Evolutionary conservation across 2,113 vertebrate genomes (phyloP).

Genomic region (Albula glossodonta): DNA sequence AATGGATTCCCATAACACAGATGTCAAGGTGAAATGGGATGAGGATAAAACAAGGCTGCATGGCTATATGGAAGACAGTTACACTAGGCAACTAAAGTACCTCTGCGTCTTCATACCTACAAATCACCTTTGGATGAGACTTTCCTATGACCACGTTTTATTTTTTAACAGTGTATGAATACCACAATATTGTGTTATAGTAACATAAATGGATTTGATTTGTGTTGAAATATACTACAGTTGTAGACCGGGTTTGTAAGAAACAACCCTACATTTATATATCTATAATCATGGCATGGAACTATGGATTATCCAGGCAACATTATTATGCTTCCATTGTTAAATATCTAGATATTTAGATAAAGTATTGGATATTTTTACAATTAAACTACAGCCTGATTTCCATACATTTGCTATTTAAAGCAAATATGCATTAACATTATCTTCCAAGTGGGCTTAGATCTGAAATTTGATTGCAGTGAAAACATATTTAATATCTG

Average conservation of each 20-base stretch:
- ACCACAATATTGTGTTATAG: neutral
- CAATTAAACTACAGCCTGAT: neutral
- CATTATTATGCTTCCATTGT: slow-evolving; percentile 45
- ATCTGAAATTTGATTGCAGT: slow-evolving; percentile 39
- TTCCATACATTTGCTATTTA: neutral
- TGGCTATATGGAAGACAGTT: neutral
- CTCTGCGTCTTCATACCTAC: neutral
- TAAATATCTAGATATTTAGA: neutral
- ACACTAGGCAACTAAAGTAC: neutral
- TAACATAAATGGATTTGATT: neutral
- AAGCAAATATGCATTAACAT: neutral
- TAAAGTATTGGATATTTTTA: neutral
- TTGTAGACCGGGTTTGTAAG: neutral
- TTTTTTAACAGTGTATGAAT: neutral
- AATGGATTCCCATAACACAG: neutral
- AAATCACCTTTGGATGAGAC: neutral
- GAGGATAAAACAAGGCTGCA: neutral
- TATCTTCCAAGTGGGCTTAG: neutral
- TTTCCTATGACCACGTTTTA: neutral
- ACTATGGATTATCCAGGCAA: slow-evolving; percentile 56
- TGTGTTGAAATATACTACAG: neutral
- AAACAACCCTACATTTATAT: slow-evolving; percentile 43
- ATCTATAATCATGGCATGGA: neutral
- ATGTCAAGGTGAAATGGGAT: neutral
- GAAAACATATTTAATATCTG: slow-evolving; percentile 49